Base-by-base conservation (phyloP, 2,888 invertebrate genomes). In the Drosophila suboccidentalis region DNA sequence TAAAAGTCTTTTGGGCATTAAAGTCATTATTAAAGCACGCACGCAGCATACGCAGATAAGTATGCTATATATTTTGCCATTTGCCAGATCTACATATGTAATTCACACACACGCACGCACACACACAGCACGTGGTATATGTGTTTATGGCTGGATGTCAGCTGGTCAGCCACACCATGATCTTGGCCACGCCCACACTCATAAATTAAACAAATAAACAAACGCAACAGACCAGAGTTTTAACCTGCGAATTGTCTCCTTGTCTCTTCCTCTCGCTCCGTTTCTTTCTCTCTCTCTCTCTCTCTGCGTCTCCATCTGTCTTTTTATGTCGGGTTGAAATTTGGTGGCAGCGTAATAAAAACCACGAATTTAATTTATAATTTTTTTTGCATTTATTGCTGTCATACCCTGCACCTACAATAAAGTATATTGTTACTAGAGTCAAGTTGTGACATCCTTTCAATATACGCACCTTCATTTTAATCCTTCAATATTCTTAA, bases 11-110 rank as follows among this genome's bases (percentile, higher is more conserved):
- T 61, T 53, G 38, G 32, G 62, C 61, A 71, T 58, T 66, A 65
- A 69, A 68, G 58, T 62, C 76, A 80, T 82, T 80, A 80, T 80
- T 75, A 63, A 67, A 78, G 75, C 71, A 75, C 64, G 79, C 68
- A 69, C 70, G 63, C 75, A 66, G 70, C 57, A 26, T 29, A 57
- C 71, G 63, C 78, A 59, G 59, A 72, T 67, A 78, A 80, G 81
- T 78, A 80, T 77, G 77, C 80, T 72, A 78, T 51, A 80, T 39
- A 63, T 77, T 64, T 50, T n/a, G 47, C 46, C 47, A 61, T 62
- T 62, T n/a, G 11, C 29, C 62, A 54, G 44, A 41, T 58, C 60
- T 46, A 53, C 55, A 43, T 57, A 47, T 19, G 19, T 46, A 51
- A n/a, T 19, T 36, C 53, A 53, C 43, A 61, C 36, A 46, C 38